phyloP scores from a whole-genome alignment of 35 echinoderm and acorn worm species.

The Nesometra sesokonis region DNA sequence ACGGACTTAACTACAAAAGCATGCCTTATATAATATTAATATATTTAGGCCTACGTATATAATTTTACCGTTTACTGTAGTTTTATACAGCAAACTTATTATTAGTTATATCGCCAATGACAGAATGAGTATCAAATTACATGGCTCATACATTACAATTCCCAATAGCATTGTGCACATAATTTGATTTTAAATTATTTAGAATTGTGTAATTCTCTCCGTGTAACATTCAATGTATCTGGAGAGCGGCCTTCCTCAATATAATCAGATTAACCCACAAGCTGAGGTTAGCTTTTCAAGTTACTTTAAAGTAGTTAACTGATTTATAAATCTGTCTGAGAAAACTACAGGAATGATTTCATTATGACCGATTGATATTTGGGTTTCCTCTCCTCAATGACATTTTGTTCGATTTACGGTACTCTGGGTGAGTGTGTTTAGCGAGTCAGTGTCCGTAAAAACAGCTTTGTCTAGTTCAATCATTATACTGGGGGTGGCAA shows the following conservation, averaged over 20 bases:
- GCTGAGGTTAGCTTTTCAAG: neutral
- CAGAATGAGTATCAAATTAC: too few species aligned
- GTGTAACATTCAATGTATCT: neutral
- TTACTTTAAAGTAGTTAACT: neutral
- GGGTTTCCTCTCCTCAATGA: neutral
- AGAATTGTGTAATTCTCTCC: neutral
- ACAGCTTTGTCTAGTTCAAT: neutral
- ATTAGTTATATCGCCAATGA: too few species aligned
- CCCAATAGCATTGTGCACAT: neutral
- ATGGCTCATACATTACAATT: neutral
- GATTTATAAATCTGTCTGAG: neutral
- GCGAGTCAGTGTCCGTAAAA: neutral
- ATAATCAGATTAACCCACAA: neutral
- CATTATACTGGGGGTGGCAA: neutral
- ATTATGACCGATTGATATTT: neutral
- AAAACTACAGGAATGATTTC: neutral
- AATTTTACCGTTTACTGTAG: too few species aligned
- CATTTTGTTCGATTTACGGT: neutral
- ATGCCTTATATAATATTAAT: too few species aligned
- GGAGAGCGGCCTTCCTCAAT: neutral
- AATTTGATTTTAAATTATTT: neutral
- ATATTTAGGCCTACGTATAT: too few species aligned
- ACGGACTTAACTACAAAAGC: too few species aligned
- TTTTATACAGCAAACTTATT: too few species aligned
- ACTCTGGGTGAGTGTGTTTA: neutral